Percentiles rank a stretch among this genome's conserved stretches.
phyloP scores from a whole-genome alignment of 2,888 invertebrate genomes.

The Acrobasis repandana region DNA sequence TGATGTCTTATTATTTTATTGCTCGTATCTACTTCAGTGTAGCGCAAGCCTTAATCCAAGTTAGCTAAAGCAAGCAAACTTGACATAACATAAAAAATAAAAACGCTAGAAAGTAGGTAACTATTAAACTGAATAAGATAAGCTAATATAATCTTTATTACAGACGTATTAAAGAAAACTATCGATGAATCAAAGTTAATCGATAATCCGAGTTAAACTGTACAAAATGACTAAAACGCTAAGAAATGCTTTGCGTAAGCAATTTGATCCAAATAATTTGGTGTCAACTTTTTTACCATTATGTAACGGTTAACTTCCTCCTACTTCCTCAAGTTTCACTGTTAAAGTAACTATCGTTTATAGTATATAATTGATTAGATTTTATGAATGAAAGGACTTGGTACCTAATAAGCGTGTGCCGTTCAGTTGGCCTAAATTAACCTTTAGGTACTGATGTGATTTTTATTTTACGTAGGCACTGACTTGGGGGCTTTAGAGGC shows the following conservation, averaged over 20 bases:
- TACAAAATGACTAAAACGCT: constrained; percentile 24
- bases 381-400: no score
- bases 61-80: no score
- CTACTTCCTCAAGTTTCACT: background rate
- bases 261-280: constrained; percentile 16
- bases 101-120: constrained; percentile 11
- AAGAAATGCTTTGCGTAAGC: constrained; percentile 5
- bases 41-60: no score
- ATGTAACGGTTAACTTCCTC: constrained; percentile 3
- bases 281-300: constrained; percentile 19
- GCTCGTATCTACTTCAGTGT: no score
- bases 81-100: constrained; percentile 7
- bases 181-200: background rate
- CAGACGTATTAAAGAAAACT: background rate
- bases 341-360: background rate
- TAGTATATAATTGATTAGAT: background rate
- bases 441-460: no score
- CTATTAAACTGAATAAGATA: background rate
- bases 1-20: no score
- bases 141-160: constrained; percentile 5
- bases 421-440: no score
- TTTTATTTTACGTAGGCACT: no score
- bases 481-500: no score
- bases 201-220: constrained; percentile 27
- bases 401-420: no score